A percentile compares a stretch with the other conserved stretches of the same genome.
phyloP scores from a whole-genome alignment of 2,888 invertebrate genomes.

The Andrena bucephala region DNA sequence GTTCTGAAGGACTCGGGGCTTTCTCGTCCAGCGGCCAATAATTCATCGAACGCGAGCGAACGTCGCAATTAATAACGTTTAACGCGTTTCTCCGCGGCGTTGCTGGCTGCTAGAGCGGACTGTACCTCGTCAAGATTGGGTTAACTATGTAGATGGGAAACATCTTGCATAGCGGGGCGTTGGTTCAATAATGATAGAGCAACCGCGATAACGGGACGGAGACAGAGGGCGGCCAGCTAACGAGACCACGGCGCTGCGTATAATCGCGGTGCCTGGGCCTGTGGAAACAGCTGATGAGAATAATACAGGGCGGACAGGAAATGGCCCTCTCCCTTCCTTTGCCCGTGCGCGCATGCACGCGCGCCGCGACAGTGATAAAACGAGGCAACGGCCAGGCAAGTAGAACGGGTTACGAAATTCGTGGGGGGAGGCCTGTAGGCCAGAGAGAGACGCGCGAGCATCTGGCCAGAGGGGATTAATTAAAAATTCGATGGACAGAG shows the following conservation, averaged over 20 bases:
- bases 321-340: constrained; percentile 56
- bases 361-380: constrained; percentile 46
- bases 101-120: constrained; percentile 20
- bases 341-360: constrained; percentile 13
- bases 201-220: constrained; percentile 60
- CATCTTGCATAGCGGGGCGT: constrained; percentile 62
- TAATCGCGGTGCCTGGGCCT: constrained; percentile 36
- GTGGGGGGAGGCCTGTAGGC: constrained; percentile 8
- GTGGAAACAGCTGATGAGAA: constrained; percentile 65
- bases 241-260: constrained; percentile 16
- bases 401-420: constrained; percentile 48
- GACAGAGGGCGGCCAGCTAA: constrained; percentile 47
- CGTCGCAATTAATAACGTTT: constrained; percentile 21
- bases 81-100: constrained; percentile 11
- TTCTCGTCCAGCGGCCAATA: constrained; percentile 25
- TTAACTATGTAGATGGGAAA: constrained; percentile 65
- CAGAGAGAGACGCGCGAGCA: constrained; percentile 19
- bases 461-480: constrained; percentile 42
- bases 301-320: constrained; percentile 64
- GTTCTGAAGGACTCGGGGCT: background rate
- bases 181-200: constrained; percentile 68
- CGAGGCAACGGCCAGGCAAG: constrained; percentile 25
- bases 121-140: constrained; percentile 58
- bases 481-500: constrained; percentile 50
- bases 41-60: constrained; percentile 13